Base-by-base conservation (phyloP, 2,797 vertebrate species). In the Telmatherina bonti region DNA sequence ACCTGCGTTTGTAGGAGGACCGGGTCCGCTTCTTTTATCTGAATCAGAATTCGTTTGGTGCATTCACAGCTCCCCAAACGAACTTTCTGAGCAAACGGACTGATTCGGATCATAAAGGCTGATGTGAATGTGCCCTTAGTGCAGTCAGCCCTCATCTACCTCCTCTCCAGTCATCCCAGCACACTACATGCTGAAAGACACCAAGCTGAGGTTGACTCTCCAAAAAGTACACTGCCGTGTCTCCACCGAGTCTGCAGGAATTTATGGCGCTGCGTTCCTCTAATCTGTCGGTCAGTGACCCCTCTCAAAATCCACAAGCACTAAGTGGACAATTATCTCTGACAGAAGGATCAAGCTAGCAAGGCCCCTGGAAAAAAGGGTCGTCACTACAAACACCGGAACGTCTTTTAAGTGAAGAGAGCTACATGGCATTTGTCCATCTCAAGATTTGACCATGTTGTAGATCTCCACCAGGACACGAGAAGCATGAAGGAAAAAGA, bases 331-430 rank as follows among this genome's bases (percentile, higher is more conserved):
- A 65, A 55, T 52, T 52, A 33, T 59, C 47, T 45, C 38, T 51
- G 22, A 9, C 35, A 24, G 18, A 24, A 27, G 49, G 24, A 15
- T 52, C 12, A 27, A 52, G 49, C 49, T 13, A 52, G 49, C 49
- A 27, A 9, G 3, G 30, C 58, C 33, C 7, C 0, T 62, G 18
- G 54, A 52, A 26, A 52, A 52, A 52, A 26, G 4, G 24, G 24
- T 6, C 26, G 2, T 12, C 24, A 52, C 24, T 12, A 51, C 33
- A 62, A 69, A 76, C 20, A 38, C 7, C 15, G 27, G 11, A 49
- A 18, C 8, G 6, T 68, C 11, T 16, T 56, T 61, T 16, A n/a
- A 20, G 29, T 68, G 55, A 64, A 61, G 56, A 52, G 41, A 41
- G 18, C 54, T 11, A 54, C 24, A 22, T 55, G 22, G 56, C 53